Conservation (phyloP, 2,888 invertebrate species). For the Iphiclides podalirius region DNA sequence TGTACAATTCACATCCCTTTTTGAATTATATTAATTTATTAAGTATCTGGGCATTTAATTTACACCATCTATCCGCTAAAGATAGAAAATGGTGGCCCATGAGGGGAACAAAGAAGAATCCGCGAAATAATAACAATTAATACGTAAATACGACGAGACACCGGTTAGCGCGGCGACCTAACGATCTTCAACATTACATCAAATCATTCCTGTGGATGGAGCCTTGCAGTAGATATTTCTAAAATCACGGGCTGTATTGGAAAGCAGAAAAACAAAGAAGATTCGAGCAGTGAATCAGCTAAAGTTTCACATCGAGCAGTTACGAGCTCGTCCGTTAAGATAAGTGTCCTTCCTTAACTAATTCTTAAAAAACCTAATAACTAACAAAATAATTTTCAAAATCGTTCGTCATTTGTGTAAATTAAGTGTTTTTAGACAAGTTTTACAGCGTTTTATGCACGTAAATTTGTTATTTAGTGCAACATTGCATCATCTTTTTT, state of each 20-base stretch:
- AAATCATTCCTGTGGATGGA: too few species aligned
- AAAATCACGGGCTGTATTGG: too few species aligned
- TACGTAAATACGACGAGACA: neutral
- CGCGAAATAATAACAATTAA: neutral
- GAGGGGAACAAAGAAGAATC: too few species aligned
- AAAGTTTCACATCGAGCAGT: slow-evolving; percentile 2
- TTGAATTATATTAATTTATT: too few species aligned
- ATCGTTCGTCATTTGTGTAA: neutral
- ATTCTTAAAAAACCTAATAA: slow-evolving; percentile 1
- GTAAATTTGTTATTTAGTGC: neutral
- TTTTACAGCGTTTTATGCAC: slow-evolving; percentile 2
- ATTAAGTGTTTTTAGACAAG: neutral
- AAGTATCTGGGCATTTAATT: too few species aligned
- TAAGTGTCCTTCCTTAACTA: slow-evolving; percentile 3
- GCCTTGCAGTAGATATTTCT: too few species aligned
- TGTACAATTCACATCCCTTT: too few species aligned
- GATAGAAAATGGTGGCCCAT: too few species aligned
- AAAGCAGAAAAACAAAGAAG: too few species aligned
- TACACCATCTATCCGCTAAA: too few species aligned
- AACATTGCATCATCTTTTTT: neutral
- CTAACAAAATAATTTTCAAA: neutral
- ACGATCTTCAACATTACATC: too few species aligned
- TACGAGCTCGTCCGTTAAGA: slow-evolving; percentile 3
- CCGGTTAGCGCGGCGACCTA: too few species aligned
- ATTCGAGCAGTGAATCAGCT: neutral